Percentiles rank a stretch among this genome's conserved stretches.
Conservation (phyloP, 2,888 invertebrate genomes). For the Trileptium ribeirensis region DNA sequence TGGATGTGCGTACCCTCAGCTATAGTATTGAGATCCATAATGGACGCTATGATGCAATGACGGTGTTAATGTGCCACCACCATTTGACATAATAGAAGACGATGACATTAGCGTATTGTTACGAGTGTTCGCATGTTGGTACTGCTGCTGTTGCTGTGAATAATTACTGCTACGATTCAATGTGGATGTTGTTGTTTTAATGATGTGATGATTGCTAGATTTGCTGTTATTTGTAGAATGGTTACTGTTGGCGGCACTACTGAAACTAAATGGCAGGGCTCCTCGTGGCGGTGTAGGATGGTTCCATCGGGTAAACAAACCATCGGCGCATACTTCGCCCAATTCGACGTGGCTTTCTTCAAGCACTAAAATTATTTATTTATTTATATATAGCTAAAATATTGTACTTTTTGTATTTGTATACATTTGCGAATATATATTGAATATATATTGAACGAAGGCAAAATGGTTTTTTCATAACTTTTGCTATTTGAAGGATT, state of each 20-base stretch:
- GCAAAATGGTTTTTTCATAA: too few species aligned
- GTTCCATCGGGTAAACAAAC: conserved; percentile 20
- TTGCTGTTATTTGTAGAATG: background rate
- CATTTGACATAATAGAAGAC: background rate
- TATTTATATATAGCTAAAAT: too few species aligned
- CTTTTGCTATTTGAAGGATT: too few species aligned
- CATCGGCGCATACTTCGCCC: conserved; percentile 15
- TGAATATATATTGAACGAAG: too few species aligned
- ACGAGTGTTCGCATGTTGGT: too few species aligned
- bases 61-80: background rate
- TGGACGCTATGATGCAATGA: background rate
- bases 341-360: conserved; percentile 15
- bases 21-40: conserved; percentile 6
- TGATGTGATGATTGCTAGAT: background rate
- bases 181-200: background rate
- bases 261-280: background rate
- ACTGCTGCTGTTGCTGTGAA: background rate
- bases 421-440: too few species aligned
- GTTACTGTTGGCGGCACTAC: too few species aligned
- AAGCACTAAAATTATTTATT: background rate
- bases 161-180: background rate
- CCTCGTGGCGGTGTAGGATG: conserved; percentile 21
- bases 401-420: too few species aligned
- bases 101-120: background rate
- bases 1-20: conserved; percentile 26